A percentile compares a stretch with the other conserved stretches of the same genome.
phyloP scores from a whole-genome alignment of 2,888 invertebrate genomes.

The Tenthredo livida region DNA sequence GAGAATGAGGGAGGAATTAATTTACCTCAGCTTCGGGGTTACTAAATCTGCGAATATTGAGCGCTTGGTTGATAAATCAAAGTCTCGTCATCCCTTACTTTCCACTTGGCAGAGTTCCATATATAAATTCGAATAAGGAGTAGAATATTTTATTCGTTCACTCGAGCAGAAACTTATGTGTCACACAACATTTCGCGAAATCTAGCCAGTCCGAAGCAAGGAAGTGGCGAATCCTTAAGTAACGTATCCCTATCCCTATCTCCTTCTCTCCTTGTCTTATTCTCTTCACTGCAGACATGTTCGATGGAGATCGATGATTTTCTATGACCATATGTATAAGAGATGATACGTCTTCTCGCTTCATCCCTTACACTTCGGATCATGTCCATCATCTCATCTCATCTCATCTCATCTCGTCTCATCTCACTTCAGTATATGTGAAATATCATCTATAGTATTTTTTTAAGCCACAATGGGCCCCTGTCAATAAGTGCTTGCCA shows the following conservation, averaged over 20 bases:
- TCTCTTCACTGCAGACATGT: too few relatives aligned
- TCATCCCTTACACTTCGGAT: neutral
- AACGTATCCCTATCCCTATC: neutral
- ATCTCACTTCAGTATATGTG: neutral
- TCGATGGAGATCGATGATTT: neutral
- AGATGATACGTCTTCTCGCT: too few relatives aligned
- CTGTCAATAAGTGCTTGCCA: constrained; percentile 46
- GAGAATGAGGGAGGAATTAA: neutral
- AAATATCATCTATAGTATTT: neutral
- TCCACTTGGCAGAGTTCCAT: constrained; percentile 41
- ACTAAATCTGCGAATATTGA: neutral
- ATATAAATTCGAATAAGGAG: constrained; percentile 42
- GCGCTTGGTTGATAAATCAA: constrained; percentile 28
- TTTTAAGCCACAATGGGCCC: constrained; percentile 1
- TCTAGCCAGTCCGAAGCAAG: neutral
- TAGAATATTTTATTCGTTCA: constrained; percentile 46
- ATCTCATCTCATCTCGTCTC: neutral
- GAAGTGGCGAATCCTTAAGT: neutral
- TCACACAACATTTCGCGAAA: constrained; percentile 16
- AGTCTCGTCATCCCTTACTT: constrained; percentile 35
- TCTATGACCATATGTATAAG: neutral
- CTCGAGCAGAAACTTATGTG: constrained; percentile 40
- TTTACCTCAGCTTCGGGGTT: neutral
- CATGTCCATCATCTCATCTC: neutral
- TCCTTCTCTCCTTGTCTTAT: neutral